A percentile compares a stretch with the other conserved stretches of the same genome.
phyloP scores from a whole-genome alignment of 2,797 vertebrate species.

The Selene dorsalis region DNA sequence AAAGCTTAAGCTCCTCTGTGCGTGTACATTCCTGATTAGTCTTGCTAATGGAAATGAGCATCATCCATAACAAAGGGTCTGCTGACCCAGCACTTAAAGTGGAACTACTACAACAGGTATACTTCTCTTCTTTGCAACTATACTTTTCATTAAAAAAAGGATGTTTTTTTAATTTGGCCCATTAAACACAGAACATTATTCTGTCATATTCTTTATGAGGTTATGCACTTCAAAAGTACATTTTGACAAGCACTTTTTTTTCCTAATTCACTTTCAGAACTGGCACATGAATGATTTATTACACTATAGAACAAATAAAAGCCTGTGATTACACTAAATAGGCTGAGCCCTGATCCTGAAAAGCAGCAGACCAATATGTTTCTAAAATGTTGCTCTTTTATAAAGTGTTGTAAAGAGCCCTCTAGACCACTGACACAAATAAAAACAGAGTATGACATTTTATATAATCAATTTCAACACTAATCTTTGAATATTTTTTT shows the following conservation, averaged over 20 bases:
- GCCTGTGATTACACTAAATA: background rate
- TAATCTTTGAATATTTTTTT: conserved; percentile 12
- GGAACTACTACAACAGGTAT: too few species aligned
- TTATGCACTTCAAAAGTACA: background rate
- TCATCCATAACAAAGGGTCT: background rate
- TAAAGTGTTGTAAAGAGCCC: background rate
- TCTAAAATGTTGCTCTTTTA: background rate
- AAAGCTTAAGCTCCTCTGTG: background rate
- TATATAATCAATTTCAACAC: conserved; percentile 10
- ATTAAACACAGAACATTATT: too few species aligned
- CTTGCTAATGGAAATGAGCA: background rate
- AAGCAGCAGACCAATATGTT: background rate
- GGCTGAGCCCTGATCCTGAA: background rate
- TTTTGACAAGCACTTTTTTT: background rate
- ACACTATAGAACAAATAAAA: background rate
- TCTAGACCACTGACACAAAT: background rate
- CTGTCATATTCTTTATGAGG: background rate
- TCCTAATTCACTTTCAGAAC: background rate
- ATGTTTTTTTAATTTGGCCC: too few species aligned
- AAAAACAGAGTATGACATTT: conserved; percentile 8
- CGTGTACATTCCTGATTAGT: background rate
- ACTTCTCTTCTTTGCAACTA: background rate
- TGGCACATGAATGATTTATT: background rate
- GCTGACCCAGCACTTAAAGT: background rate
- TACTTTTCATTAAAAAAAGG: too few species aligned